These are phyloP conservation scores for Halichoerus grypus DNA, from an alignment of 2,113 vertebrate genomes.

Conservation along the genomic window DNA sequence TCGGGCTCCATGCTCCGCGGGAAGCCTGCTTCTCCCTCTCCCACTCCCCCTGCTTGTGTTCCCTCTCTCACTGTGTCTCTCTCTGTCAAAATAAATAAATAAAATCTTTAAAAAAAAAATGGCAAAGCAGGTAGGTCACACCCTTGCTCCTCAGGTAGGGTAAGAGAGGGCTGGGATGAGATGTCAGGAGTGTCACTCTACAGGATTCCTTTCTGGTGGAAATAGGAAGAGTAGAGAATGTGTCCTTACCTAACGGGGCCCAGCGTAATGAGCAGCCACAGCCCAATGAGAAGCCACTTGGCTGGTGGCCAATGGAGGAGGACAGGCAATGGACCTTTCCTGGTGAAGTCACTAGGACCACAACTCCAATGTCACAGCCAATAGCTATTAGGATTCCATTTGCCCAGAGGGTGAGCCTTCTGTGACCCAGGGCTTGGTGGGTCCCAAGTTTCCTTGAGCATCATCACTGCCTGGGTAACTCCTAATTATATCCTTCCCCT, in stretches of 20 bases:
- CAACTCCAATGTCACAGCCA: background rate
- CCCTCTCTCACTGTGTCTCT: too few relatives aligned
- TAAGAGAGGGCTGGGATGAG: background rate
- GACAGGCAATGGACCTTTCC: background rate
- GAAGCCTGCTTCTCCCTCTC: too few relatives aligned
- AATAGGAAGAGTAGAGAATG: background rate
- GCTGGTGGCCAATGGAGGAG: background rate
- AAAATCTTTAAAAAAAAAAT: background rate
- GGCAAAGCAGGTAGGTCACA: background rate
- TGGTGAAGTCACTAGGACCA: background rate
- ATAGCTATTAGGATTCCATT: background rate
- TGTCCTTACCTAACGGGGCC: background rate
- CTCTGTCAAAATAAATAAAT: too few relatives aligned
- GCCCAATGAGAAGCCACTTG: background rate
- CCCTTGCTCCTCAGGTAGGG: background rate
- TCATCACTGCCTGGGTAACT: background rate
- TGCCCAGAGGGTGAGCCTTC: background rate
- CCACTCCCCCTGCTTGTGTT: too few relatives aligned
- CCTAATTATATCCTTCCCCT: background rate
- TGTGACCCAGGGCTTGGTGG: background rate
- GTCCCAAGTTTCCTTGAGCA: background rate
- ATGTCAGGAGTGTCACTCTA: background rate
- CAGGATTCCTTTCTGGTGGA: background rate
- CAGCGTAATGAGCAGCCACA: background rate
- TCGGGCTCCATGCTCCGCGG: too few relatives aligned